Conservation (phyloP, 2,113 vertebrate species). For the Phasianus colchicus region DNA sequence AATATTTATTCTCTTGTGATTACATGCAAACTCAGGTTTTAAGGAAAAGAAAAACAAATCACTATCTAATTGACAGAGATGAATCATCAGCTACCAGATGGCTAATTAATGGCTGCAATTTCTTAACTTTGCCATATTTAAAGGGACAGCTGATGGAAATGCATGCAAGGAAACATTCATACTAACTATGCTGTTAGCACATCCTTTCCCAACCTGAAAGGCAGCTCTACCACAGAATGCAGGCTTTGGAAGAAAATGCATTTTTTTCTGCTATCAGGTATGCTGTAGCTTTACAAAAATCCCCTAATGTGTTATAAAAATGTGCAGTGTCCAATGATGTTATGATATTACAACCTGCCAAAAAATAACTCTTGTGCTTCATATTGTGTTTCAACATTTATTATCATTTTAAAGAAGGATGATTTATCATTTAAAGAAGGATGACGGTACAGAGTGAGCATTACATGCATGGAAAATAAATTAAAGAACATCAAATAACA, state of each 20-base stretch:
- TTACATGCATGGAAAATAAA: background rate
- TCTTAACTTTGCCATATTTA: constrained; percentile 15
- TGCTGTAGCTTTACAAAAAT: background rate
- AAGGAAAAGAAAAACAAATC: background rate
- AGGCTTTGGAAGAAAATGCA: background rate
- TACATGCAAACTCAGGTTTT: background rate
- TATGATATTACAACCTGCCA: background rate
- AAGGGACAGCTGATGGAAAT: constrained; percentile 32
- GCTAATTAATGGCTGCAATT: constrained; percentile 20
- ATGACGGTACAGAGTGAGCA: background rate
- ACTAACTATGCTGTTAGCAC: background rate
- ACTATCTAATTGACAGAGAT: background rate
- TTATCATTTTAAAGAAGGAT: background rate
- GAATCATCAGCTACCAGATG: constrained; percentile 44
- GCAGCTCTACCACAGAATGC: background rate
- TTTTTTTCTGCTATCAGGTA: background rate
- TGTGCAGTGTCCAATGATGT: background rate
- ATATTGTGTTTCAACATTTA: background rate
- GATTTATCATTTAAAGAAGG: background rate
- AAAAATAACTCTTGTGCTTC: background rate
- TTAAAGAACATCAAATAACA: background rate
- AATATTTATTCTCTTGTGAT: background rate
- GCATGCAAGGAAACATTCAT: background rate
- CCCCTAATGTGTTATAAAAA: background rate
- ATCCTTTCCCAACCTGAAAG: background rate